phyloP scores from a whole-genome alignment of 2,797 vertebrate genomes.

The Trachops cirrhosus region DNA sequence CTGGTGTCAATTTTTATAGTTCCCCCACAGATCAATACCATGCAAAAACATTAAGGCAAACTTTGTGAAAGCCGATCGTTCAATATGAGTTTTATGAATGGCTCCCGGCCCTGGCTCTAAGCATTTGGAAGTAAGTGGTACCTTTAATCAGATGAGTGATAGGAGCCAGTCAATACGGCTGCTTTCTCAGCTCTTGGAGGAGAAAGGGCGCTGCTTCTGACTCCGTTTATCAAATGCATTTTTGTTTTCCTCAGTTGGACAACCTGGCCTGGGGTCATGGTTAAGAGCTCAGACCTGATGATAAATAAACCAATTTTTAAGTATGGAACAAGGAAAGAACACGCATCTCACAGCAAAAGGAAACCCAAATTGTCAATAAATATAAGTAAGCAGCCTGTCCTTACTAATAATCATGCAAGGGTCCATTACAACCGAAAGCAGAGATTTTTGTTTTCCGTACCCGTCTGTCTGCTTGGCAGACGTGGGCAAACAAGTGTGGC shows the following conservation, averaged over 20 bases:
- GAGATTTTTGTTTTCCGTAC: rapidly evolving
- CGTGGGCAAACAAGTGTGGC: rapidly evolving
- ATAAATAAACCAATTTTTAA: background rate
- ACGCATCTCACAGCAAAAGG: background rate
- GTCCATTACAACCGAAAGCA: background rate
- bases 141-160: conserved; percentile 84
- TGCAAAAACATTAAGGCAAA: conserved; percentile 86
- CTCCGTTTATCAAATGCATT: background rate
- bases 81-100: conserved; percentile 87
- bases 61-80: conserved; percentile 85
- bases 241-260: background rate
- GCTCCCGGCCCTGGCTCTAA: conserved; percentile 76
- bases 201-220: background rate
- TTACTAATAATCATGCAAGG: background rate
- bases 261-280: background rate
- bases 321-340: background rate
- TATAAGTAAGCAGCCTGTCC: no score
- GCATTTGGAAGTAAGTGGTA: conserved; percentile 82
- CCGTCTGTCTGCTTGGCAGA: background rate
- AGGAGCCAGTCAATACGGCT: conserved; percentile 79
- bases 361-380: background rate
- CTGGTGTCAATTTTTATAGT: conserved; percentile 90
- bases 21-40: conserved; percentile 82
- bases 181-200: conserved; percentile 61
- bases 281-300: background rate